phyloP scores from a whole-genome alignment of 2,797 vertebrate genomes.

The Benthosema pterotum region DNA sequence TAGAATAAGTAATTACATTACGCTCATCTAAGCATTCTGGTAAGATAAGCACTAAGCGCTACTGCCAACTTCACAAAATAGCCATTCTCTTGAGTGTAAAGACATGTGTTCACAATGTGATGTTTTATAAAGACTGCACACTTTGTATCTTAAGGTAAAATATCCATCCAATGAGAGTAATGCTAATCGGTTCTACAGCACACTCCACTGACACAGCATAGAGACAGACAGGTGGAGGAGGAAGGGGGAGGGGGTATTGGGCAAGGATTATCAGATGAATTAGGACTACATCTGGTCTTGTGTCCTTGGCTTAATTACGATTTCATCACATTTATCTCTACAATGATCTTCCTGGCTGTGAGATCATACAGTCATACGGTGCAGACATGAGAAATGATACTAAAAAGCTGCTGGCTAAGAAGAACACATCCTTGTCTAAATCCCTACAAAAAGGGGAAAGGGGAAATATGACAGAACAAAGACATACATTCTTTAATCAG shows the following conservation, averaged over 20 bases:
- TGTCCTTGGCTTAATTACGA: background rate
- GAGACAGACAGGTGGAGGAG: slow-evolving; percentile 1
- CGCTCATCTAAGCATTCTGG: too few relatives aligned
- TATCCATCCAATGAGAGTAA: too few relatives aligned
- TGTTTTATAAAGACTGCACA: too few relatives aligned
- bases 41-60: too few relatives aligned
- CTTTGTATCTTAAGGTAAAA: too few relatives aligned
- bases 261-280: slow-evolving; percentile 32
- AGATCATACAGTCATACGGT: background rate
- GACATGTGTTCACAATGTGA: too few relatives aligned
- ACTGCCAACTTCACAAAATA: too few relatives aligned
- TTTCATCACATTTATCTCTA: background rate
- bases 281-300: slow-evolving; percentile 19
- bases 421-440: background rate
- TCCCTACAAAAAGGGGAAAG: slow-evolving; percentile 2
- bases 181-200: too few relatives aligned
- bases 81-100: too few relatives aligned
- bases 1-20: too few relatives aligned
- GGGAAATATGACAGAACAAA: background rate
- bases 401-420: background rate
- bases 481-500: background rate
- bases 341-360: background rate
- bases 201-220: too few relatives aligned
- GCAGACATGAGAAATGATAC: slow-evolving; percentile 6
- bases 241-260: slow-evolving; percentile 46